Percentiles rank a stretch among this genome's conserved stretches.
phyloP scores from a whole-genome alignment of 2,797 vertebrate species.

The Lepilemur ruficaudatus region DNA sequence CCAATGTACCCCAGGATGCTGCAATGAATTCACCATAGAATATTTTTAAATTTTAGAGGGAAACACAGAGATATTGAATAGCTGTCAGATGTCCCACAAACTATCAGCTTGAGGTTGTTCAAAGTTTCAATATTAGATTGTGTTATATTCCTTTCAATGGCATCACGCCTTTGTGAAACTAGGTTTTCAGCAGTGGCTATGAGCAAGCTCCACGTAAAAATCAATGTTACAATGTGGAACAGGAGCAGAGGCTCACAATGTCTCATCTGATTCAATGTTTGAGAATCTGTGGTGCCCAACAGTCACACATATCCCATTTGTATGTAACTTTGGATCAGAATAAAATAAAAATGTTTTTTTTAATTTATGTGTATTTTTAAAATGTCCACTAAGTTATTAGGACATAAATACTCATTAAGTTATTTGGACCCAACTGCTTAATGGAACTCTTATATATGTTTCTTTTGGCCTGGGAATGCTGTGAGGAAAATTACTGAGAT shows the following conservation, averaged over 20 bases:
- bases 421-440: not conserved
- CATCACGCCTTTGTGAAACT: not conserved
- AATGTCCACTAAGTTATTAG: not conserved
- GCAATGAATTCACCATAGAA: not conserved
- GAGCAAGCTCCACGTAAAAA: not conserved
- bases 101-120: not conserved
- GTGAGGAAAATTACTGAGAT: not conserved
- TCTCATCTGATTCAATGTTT: not conserved
- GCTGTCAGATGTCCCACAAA: not conserved
- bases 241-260: not conserved
- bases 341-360: not conserved
- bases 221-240: not conserved
- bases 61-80: not conserved
- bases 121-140: not conserved
- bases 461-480: not conserved
- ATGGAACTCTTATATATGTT: not conserved
- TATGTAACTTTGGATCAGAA: not conserved
- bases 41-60: slow-evolving; percentile 1
- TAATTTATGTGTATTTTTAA: not conserved
- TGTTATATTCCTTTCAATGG: not conserved
- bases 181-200: not conserved
- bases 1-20: not conserved
- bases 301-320: not conserved
- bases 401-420: slow-evolving; percentile 10
- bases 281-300: not conserved